Evolutionary conservation across 2,797 vertebrate species (phyloP).

Genomic region (Leontocebus nigricollis): DNA sequence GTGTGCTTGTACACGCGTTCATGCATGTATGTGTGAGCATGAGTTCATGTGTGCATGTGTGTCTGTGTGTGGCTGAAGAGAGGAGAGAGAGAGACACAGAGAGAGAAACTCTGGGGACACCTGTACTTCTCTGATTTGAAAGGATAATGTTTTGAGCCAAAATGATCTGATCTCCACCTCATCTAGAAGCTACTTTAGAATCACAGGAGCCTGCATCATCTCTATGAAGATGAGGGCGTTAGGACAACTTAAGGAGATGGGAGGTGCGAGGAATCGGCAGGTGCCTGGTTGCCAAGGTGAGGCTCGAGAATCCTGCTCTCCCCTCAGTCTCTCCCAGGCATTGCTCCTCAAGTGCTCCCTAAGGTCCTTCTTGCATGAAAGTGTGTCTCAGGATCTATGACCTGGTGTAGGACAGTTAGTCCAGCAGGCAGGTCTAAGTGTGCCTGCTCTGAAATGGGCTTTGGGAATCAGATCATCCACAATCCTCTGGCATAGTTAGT

Average conservation of each 20-base stretch:
- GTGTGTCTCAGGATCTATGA: neutral
- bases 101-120: neutral
- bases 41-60: neutral
- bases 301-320: neutral
- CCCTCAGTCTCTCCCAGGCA: neutral
- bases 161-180: neutral
- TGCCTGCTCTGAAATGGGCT: neutral
- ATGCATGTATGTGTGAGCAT: neutral
- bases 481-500: neutral
- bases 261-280: neutral
- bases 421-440: neutral
- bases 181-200: neutral
- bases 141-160: neutral
- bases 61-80: neutral
- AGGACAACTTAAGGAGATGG: neutral
- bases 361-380: neutral
- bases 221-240: neutral
- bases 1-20: neutral
- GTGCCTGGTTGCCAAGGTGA: neutral
- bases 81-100: neutral
- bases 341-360: neutral
- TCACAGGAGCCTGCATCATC: neutral
- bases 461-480: neutral
- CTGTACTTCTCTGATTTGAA: neutral
- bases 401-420: neutral